Conservation (phyloP, 2,888 invertebrate genomes). For the Drosophila vallismaia region DNA sequence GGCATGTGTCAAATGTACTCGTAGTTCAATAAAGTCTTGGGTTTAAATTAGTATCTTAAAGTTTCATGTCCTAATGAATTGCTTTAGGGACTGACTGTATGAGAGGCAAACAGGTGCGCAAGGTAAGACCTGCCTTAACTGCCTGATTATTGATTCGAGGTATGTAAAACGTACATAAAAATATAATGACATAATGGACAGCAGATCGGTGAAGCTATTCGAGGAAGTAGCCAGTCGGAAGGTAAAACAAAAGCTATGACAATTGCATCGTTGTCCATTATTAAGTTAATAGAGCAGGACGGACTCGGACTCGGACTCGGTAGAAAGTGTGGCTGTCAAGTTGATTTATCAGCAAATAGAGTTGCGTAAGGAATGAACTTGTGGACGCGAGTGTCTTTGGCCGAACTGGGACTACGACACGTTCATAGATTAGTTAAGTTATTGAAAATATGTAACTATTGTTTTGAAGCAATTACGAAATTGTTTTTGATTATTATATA, state of each 20-base stretch:
- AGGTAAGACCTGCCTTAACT: slow-evolving; percentile 16
- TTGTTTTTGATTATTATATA: too few relatives aligned
- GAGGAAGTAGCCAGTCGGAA: neutral
- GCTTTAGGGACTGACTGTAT: too few relatives aligned
- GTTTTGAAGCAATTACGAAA: too few relatives aligned
- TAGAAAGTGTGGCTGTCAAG: slow-evolving; percentile 59
- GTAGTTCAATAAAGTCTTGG: neutral
- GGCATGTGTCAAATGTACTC: slow-evolving; percentile 21
- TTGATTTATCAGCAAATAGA: slow-evolving; percentile 63
- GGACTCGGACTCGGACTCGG: too few relatives aligned
- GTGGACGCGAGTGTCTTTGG: slow-evolving; percentile 54
- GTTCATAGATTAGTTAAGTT: slow-evolving; percentile 20
- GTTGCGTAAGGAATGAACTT: slow-evolving; percentile 62
- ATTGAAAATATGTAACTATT: too few relatives aligned
- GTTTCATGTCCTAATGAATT: neutral
- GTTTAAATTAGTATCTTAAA: neutral
- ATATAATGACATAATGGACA: slow-evolving; percentile 45
- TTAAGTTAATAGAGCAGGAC: neutral
- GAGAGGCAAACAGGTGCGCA: slow-evolving; percentile 46
- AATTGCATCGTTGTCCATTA: slow-evolving; percentile 43
- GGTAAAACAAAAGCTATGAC: slow-evolving; percentile 30
- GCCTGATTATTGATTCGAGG: slow-evolving; percentile 36
- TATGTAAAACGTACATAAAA: slow-evolving; percentile 36
- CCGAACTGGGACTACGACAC: slow-evolving; percentile 50
- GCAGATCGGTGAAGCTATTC: slow-evolving; percentile 16